phyloP scores from a whole-genome alignment of 2,113 vertebrate species.

The Prochilodus magdalenae region DNA sequence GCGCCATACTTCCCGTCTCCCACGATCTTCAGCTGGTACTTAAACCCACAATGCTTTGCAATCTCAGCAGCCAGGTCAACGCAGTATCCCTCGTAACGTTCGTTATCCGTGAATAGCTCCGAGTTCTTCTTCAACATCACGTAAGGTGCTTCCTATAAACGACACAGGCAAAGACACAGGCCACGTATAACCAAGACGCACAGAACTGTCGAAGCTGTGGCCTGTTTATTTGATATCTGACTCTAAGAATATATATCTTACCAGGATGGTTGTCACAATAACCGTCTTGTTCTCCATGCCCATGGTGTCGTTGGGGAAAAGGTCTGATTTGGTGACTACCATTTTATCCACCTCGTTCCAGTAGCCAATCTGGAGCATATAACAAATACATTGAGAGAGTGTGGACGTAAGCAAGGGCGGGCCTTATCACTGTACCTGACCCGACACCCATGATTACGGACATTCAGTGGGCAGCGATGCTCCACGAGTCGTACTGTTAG shows the following conservation, averaged over 20 bases:
- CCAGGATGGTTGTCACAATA: constrained; percentile 95
- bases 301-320: constrained; percentile 91
- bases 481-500: no score
- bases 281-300: constrained; percentile 97
- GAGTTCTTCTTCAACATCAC: constrained; percentile 93
- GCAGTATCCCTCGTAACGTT: constrained; percentile 91
- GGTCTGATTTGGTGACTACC: constrained; percentile 91
- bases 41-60: constrained; percentile 96
- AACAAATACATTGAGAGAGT: no score
- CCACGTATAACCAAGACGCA: neutral
- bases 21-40: constrained; percentile 94
- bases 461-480: no score
- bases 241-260: constrained; percentile 68
- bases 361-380: constrained; percentile 93
- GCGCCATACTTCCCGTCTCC: constrained; percentile 97
- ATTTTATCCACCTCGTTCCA: constrained; percentile 98
- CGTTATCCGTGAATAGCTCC: constrained; percentile 89
- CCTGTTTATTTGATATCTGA: neutral
- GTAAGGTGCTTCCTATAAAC: constrained; percentile 87
- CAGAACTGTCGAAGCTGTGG: neutral
- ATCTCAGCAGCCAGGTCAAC: constrained; percentile 96
- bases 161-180: constrained; percentile 22
- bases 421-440: no score
- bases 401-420: no score
- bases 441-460: no score